A percentile compares a stretch with the other conserved stretches of the same genome.
Evolutionary conservation across 2,113 vertebrate species (phyloP).

Genomic region (pig (Sus scrofa)): T2T-Sscrofa CM000816.6:55855501-55856000

Average conservation of each 20-base stretch:
- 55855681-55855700: background rate
- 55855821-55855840: background rate
- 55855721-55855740: background rate
- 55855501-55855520: constrained; percentile 20
- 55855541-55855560: background rate
- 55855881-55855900: constrained; percentile 77
- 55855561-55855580: background rate
- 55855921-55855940: constrained; percentile 75
- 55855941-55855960: background rate
- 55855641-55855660: background rate
- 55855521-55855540: background rate
- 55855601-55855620: background rate
- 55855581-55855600: background rate
- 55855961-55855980: constrained; percentile 79
- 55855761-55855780: constrained; percentile 18
- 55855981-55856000: constrained; percentile 68
- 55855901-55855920: constrained; percentile 87
- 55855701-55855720: background rate
- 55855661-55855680: background rate
- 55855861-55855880: constrained; percentile 66
- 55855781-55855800: constrained; percentile 28
- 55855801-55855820: constrained; percentile 42
- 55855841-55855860: constrained; percentile 65
- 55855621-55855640: background rate
- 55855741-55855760: background rate